These are phyloP conservation scores for Camponotus pennsylvanicus DNA, from an alignment of 1,140 invertebrate species.

Conservation along the genomic window DNA sequence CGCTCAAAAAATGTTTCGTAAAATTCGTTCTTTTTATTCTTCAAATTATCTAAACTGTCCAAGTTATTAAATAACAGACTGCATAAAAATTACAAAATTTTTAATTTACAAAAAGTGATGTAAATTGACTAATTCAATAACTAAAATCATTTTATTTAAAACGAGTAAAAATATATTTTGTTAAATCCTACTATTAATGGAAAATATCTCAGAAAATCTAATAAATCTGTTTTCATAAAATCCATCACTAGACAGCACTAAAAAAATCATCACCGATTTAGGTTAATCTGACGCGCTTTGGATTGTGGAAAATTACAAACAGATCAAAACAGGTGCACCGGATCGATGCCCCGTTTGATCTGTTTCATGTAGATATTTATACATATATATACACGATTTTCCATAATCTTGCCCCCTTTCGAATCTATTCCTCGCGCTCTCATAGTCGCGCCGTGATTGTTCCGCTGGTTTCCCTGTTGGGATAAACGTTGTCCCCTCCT, in stretches of 20 bases:
- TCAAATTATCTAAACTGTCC: background rate
- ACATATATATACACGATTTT: background rate
- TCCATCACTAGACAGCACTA: no score
- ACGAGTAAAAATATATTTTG: background rate
- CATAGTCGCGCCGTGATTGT: conserved; percentile 73
- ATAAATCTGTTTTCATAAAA: background rate
- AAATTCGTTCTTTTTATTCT: background rate
- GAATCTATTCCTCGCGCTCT: background rate
- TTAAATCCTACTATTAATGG: background rate
- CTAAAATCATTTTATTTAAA: background rate
- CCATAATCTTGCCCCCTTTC: no score
- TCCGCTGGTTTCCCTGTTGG: conserved; percentile 73
- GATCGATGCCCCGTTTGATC: conserved; percentile 26
- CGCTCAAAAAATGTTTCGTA: background rate
- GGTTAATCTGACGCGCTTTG: no score
- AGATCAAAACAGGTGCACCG: conserved; percentile 60
- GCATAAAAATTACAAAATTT: background rate
- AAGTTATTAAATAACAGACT: background rate
- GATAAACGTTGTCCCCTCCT: conserved; percentile 76
- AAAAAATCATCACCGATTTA: no score
- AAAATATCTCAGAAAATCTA: background rate
- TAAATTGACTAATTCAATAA: background rate
- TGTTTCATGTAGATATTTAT: conserved; percentile 23
- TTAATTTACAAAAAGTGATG: background rate
- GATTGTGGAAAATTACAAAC: conserved; percentile 45